Evolutionary conservation across 2,888 invertebrate genomes (phyloP).

Genomic region (Hyles lineata): DNA sequence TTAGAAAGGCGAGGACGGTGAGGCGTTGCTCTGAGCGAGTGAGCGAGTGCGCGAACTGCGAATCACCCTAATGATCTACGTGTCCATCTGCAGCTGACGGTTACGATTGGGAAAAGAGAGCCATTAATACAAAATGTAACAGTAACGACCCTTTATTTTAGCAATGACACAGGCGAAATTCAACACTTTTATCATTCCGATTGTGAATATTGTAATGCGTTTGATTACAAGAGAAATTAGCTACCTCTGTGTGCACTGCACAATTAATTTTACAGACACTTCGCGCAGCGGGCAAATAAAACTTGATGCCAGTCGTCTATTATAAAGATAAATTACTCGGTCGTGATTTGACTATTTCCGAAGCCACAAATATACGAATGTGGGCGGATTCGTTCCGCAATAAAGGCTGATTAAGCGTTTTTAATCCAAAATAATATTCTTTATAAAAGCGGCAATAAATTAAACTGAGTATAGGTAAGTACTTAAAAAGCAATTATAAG

Average conservation of each 20-base stretch:
- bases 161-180: slow-evolving; percentile 19
- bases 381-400: not conserved
- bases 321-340: slow-evolving; percentile 44
- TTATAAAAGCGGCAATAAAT: not conserved
- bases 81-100: slow-evolving; percentile 71
- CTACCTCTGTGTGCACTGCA: slow-evolving; percentile 1
- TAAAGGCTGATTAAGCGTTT: slow-evolving; percentile 16
- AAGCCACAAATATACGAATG: slow-evolving; percentile 5
- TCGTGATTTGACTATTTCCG: slow-evolving; percentile 39
- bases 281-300: slow-evolving; percentile 36
- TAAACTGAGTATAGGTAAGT: not conserved
- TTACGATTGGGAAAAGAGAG: slow-evolving; percentile 57
- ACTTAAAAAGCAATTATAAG: not conserved
- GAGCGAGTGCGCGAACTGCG: slow-evolving; percentile 42
- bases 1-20: slow-evolving; percentile 48
- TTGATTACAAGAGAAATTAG: not conserved
- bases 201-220: slow-evolving; percentile 6
- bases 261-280: slow-evolving; percentile 26
- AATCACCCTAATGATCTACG: slow-evolving; percentile 66
- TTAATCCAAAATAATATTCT: slow-evolving; percentile 7
- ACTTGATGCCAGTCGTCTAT: slow-evolving; percentile 40
- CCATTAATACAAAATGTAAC: slow-evolving; percentile 57
- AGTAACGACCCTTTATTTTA: slow-evolving; percentile 56
- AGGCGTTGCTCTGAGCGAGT: slow-evolving; percentile 39
- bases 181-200: not conserved